Percentiles rank a stretch among this genome's conserved stretches.
These are phyloP conservation scores for Australoheros scitulus DNA, from an alignment of 2,113 vertebrate genomes.

Conservation along the genomic window DNA sequence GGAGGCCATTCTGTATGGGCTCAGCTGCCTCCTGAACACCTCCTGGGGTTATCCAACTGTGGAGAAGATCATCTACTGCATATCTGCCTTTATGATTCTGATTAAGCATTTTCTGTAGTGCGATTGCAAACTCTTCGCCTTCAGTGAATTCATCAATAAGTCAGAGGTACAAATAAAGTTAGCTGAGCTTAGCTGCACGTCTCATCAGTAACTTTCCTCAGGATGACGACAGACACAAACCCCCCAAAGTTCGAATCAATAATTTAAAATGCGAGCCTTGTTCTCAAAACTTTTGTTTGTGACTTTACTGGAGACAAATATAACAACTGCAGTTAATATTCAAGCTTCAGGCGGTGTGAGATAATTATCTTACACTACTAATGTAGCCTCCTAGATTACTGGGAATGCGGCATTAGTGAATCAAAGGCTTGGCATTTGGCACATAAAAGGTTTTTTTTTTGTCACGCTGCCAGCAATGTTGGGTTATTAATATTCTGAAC, in stretches of 20 bases:
- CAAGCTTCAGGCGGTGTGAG: slow-evolving; percentile 28
- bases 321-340: slow-evolving; percentile 35
- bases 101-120: neutral
- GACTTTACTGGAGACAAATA: slow-evolving; percentile 19
- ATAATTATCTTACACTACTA: slow-evolving; percentile 41
- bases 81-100: neutral
- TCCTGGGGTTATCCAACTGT: no score
- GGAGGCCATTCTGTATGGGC: no score
- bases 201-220: slow-evolving; percentile 3
- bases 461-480: slow-evolving; percentile 22
- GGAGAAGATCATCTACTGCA: neutral
- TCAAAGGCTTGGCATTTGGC: slow-evolving; percentile 30
- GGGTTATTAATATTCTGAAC: slow-evolving; percentile 22
- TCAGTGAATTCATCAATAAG: neutral
- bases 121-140: neutral
- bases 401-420: slow-evolving; percentile 26
- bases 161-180: neutral
- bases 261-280: slow-evolving; percentile 27
- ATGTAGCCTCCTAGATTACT: slow-evolving; percentile 32
- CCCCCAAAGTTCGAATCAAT: neutral
- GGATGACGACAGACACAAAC: neutral
- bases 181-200: neutral
- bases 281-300: slow-evolving; percentile 33
- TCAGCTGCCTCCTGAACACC: no score
- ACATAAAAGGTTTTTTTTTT: neutral